phyloP scores from a whole-genome alignment of 1,140 invertebrate genomes.

The Drosophila athabasca region DNA sequence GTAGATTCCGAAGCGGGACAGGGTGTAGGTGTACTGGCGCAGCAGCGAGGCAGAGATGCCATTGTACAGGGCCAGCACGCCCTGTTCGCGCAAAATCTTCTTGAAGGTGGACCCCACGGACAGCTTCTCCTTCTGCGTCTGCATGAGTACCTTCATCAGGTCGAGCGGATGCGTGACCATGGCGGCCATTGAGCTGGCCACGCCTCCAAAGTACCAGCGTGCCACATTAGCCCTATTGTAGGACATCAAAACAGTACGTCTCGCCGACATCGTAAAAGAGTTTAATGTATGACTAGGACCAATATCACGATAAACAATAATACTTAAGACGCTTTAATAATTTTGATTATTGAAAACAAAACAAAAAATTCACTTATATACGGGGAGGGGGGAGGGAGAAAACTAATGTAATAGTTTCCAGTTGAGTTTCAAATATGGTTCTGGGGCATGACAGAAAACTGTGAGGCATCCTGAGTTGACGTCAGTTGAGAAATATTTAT shows the following conservation, averaged over 20 bases:
- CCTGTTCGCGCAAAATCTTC: conserved; percentile 53
- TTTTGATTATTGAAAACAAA: too few relatives aligned
- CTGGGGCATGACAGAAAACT: too few relatives aligned
- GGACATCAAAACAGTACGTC: neutral
- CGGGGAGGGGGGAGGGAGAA: too few relatives aligned
- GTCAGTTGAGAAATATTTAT: conserved; percentile 1
- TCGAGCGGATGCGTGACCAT: conserved; percentile 98
- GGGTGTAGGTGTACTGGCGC: conserved; percentile 63
- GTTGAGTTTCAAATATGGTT: too few relatives aligned
- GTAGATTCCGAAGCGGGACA: conserved; percentile 63
- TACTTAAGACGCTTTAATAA: too few relatives aligned
- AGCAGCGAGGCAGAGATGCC: conserved; percentile 64
- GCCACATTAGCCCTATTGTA: conserved; percentile 41
- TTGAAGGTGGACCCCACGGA: conserved; percentile 7
- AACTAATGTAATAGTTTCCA: too few relatives aligned
- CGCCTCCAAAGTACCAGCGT: conserved; percentile 98
- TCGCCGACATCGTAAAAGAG: conserved; percentile 1
- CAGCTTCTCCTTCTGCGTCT: conserved; percentile 95
- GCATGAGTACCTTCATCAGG: conserved; percentile 97
- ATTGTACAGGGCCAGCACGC: conserved; percentile 85
- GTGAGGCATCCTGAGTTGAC: neutral
- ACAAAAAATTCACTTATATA: too few relatives aligned
- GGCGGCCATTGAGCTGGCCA: conserved; percentile 90
- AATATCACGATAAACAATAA: too few relatives aligned
- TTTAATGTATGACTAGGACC: neutral